Base-by-base conservation (phyloP, 2,797 vertebrate species). In the Myotis pilosus region DNA sequence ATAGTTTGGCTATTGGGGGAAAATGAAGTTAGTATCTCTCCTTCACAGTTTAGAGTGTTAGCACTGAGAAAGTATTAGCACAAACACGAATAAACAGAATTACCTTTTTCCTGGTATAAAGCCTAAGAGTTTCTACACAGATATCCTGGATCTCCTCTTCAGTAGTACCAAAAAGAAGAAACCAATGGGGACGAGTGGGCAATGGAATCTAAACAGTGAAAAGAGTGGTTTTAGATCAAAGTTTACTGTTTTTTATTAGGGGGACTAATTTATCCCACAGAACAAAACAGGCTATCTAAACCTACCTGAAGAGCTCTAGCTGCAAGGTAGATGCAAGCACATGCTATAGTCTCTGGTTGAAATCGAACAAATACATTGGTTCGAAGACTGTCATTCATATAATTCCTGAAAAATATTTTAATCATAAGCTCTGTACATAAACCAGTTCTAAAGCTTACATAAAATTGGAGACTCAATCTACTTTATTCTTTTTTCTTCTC, bases 361-460 rank as follows among this genome's bases (percentile, higher is more conserved):
- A 99, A 99, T 97, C 99, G 98, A 97, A 99, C 99, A 96, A 99
- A 99, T 94, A 99, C 99, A n/a, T 99, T 99, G 20, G 99, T 99
- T 97, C 99, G 98, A 95, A 99, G 99, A 96, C 98, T 99, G 98
- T 99, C 99, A 19, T 99, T 99, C 99, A 99, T 99, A 97, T 99
- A 99, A 98, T 99, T 99, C 99, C 99, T 99, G 95, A 87, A 98
- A 98, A 96, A 98, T 62, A 98, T 69, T 92, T 93, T 60, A 94
- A 97, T 96, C 86, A 5, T n/a, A 75, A 95, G 87, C 84, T 96
- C 81, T 71, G 30, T 16, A 47, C 16, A 10, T 47, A 41, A 64
- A 90, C 16, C 57, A 81, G 47, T 69, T 94, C 20, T 86, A 87
- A 95, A 47, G 22, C 83, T 82, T 92, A 96, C 17, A 94, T 85